phyloP scores from a whole-genome alignment of 1,140 invertebrate genomes.

The Protaetia brevitarsis region DNA sequence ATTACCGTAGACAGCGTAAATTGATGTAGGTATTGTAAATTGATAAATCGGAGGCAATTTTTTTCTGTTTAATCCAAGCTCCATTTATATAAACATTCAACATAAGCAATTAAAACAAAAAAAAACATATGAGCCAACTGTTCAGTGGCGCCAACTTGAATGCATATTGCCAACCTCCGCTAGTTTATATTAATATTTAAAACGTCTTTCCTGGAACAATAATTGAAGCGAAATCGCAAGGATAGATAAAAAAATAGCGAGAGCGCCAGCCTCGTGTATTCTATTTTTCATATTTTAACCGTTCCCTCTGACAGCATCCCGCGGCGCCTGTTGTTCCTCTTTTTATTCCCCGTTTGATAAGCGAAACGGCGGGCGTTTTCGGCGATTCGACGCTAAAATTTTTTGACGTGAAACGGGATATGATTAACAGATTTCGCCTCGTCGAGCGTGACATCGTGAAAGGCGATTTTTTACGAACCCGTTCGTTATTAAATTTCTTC shows the following conservation, averaged over 20 bases:
- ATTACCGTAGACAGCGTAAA: too few species aligned
- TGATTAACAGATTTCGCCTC: conserved; percentile 9
- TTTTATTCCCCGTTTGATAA: neutral
- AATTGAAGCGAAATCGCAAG: neutral
- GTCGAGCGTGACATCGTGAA: neutral
- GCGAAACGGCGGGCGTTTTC: neutral
- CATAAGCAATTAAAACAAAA: too few species aligned
- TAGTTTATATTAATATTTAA: too few species aligned
- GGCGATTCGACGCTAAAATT: conserved; percentile 3
- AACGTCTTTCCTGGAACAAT: too few species aligned
- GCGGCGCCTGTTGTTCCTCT: neutral
- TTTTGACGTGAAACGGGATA: conserved; percentile 2
- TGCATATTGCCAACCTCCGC: too few species aligned
- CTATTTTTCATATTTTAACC: conserved; percentile 5
- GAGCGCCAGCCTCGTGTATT: neutral
- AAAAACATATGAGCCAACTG: too few species aligned
- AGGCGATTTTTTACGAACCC: neutral
- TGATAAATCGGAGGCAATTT: too few species aligned
- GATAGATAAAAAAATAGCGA: neutral
- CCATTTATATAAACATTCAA: too few species aligned
- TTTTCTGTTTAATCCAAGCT: too few species aligned
- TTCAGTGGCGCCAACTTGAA: too few species aligned
- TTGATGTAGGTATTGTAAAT: too few species aligned
- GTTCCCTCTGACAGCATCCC: neutral
- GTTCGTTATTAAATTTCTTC: conserved; percentile 5